Base-by-base conservation (phyloP, 2,113 vertebrate species). In the Grallaria varia region DNA sequence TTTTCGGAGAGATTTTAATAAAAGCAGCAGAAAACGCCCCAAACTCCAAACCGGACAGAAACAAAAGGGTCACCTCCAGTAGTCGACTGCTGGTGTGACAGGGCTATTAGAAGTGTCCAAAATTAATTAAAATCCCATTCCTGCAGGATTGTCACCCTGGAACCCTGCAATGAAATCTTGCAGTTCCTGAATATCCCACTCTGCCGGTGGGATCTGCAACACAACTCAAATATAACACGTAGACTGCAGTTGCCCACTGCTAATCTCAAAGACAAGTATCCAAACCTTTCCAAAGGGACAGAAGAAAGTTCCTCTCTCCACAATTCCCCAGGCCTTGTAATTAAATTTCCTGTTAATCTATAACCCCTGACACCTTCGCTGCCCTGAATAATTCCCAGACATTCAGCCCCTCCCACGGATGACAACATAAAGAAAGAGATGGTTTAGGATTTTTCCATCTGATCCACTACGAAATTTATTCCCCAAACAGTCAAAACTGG, bases 401-500 rank as follows among this genome's bases (percentile, higher is more conserved):
- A 33, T 87, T 76, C 69, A 76, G 17, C 21, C 14, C 67, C 22
- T 91, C 44, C 42, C 62, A 58, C 5, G 42, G 33, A 33, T 49
- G 39, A 67, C 42, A 71, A 63, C 27, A 63, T 16, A 40, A 93
- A 55, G 49, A 92, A 80, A 66, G 87, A 22, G 1, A 60, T 12
- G 22, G 12, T 13, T 73, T 60, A 23, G 1, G 4, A 55, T 74
- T 80, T 84, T 73, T 71, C 44, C 53, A 76, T 53, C 25, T 80
- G 44, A 75, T 75, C 90, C 89, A 86, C 33, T 20, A 31, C 20
- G 10, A 73, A 59, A 53, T 90, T 93, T 80, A 74, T 64, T 68
- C 47, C 52, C 45, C 25, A 77, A 69, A 39, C 6, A 50, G 50
- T 63, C 21, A 47, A 84, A 64, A 62, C 17, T 78, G n/a, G 3